Evolutionary conservation across 2,797 vertebrate genomes (phyloP), one percentile per base, ranked within the genome.

Genomic region (Lindbergichthys nudifrons): DNA sequence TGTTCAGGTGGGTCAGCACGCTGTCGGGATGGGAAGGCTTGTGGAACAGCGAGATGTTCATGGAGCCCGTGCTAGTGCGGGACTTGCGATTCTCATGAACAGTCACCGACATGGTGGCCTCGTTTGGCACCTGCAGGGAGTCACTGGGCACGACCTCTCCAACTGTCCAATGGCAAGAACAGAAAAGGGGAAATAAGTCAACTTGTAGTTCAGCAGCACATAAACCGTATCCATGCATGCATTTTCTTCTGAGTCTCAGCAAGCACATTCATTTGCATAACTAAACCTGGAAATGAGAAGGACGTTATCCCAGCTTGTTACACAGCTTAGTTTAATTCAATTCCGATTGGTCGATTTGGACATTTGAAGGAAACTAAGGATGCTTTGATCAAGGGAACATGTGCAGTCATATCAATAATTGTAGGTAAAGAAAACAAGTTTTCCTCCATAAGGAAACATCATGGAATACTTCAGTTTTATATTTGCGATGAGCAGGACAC

Each of bases 81-180:
- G 97, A 98, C 89, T 98, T 99, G 45, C 97, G 95, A 86, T 97
- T 98, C 91, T 99, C 97, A 0, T 99, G 97, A 70, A 98, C 96
- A 0, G 94, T 97, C 92, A 98, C 97, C 0, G 97, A 99, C 97
- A 99, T 99, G 85, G 83, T 88, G 77, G 84, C 91, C 92, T 85
- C 83, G 61, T 56, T 63, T 21, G 88, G 88, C 74, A 62, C 81
- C 36, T 45, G 91, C 62, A 79, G 65, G 59, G 88, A 82, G 76
- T 91, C 87, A 11, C 73, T 76, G 8, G 81, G 72, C 76, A 74
- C 70, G 39, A 86, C 81, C 73, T 81, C 80, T 70, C 79, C 82
- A 54, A 88, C 90, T 92, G 61, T 19, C 41, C 19, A 63, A 39
- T 10, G 43, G 53, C 9, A 30, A 12, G 1, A 4, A 57, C 4